These are phyloP conservation scores for Meloidogyne chitwoodi DNA, from an alignment of 1,140 invertebrate genomes.

Conservation along the genomic window DNA sequence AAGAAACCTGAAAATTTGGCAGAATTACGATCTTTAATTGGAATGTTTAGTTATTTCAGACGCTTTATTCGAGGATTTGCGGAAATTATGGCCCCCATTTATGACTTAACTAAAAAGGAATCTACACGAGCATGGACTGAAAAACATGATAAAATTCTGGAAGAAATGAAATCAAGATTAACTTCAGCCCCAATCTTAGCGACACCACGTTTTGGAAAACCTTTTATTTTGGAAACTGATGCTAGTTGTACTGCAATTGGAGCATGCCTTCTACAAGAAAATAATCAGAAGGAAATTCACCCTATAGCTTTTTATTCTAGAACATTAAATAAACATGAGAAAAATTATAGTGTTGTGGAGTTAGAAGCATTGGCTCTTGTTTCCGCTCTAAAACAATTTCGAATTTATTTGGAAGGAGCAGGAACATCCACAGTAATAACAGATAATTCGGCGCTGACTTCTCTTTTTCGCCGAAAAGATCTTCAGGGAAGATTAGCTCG, in stretches of 20 bases:
- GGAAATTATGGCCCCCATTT: conserved; percentile 14
- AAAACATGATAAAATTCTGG: conserved; percentile 13
- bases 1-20: conserved; percentile 16
- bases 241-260: conserved; percentile 16
- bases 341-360: conserved; percentile 16
- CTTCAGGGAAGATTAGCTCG: conserved; percentile 16
- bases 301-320: conserved; percentile 12
- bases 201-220: conserved; percentile 22
- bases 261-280: conserved; percentile 19
- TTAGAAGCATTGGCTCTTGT: conserved; percentile 26
- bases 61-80: conserved; percentile 19
- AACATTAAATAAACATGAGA: conserved; percentile 24
- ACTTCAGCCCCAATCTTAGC: conserved; percentile 18
- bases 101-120: conserved; percentile 20
- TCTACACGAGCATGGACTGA: neutral
- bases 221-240: conserved; percentile 27
- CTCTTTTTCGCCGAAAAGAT: conserved; percentile 21
- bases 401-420: conserved; percentile 22
- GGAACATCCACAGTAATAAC: conserved; percentile 20
- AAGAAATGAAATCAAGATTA: conserved; percentile 11
- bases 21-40: conserved; percentile 24
- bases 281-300: conserved; percentile 2
- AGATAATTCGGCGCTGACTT: conserved; percentile 23
- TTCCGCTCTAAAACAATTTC: conserved; percentile 19
- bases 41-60: conserved; percentile 20